Base-by-base conservation (phyloP, 2,113 vertebrate genomes). In the Caranx ignobilis region DNA sequence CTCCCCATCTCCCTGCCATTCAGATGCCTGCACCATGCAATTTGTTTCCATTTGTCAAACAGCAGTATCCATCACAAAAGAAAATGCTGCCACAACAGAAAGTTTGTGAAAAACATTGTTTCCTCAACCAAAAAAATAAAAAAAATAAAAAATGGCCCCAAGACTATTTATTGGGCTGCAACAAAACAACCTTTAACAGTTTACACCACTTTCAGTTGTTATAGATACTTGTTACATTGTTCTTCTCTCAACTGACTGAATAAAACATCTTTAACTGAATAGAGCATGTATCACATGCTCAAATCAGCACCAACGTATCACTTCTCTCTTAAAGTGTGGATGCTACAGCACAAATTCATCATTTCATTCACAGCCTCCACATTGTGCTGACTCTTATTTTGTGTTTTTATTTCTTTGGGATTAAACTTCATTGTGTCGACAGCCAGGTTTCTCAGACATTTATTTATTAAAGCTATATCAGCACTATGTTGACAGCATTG, bases 21-120 rank as follows among this genome's bases (percentile, higher is more conserved):
- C 91, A 92, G 77, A 81, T 72, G 77, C 86, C 87, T 87, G 86
- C 89, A 84, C 85, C 83, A 9, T 89, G 90, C 90, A 94, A 94
- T 94, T 94, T 94, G 92, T 93, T 93, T 88, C 88, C 91, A 93
- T 94, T 93, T 93, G 89, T 95, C 93, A 94, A 93, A 93, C 90
- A 87, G 90, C 88, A 87, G 87, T 81, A 90, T 91, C 91, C 84
- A 48, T 84, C 86, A 94, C 91, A 93, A 95, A 93, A 84, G 89
- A 91, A 94, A 92, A 84, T 72, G 91, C 92, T 91, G 84, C 89
- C 91, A 92, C 82, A 69, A 86, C 89, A 84, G 62, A 92, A 93
- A 92, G 84, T 90, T 90, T 67, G 76, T 56, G 69, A 76, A 82
- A 86, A 89, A 90, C 84, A 81, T 84, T 88, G 90, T 93, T 71